Evolutionary conservation across 2,113 vertebrate genomes (phyloP), one percentile per base, ranked within the genome.

Genomic region (Bubo scandiacus): DNA sequence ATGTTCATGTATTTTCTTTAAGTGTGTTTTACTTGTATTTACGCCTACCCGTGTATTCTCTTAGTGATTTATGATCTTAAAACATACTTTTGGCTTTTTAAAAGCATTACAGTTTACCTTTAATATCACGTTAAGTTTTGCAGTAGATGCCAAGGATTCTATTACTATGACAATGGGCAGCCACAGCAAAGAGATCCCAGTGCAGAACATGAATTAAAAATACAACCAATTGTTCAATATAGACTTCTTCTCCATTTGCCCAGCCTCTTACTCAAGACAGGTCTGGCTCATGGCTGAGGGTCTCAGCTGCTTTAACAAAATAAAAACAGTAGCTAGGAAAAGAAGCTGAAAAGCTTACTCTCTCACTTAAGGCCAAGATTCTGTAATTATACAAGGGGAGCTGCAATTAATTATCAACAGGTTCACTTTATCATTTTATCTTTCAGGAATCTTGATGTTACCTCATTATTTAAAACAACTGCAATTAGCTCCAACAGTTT

Each of bases 11-110:
- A 85, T 95, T 94, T 94, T 79, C 73, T 91, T 79, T 52, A 75
- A 81, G 34, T 38, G 54, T 67, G 65, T 77, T 93, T 94, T 89
- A 85, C 91, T 96, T 96, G 81, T 85, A 88, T 93, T 92, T 93
- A 93, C 96, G 77, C 81, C 77, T 85, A 84, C 43, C 8, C 49
- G 40, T 22, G 42, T 92, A 94, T 82, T 91, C 86, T 94, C 47
- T 77, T 49, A 58, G 32, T 83, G 85, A 90, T 83, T 97, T 91
- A 94, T 3, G 15, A 77, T n/a, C 65, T 92, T 94, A 75, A 80
- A 92, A 72, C n/a, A 66, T 27, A 79, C n/a, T 57, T 75, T 45
- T 19, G 73, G 61, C 49, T 82, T 93, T 93, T 92, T 80, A 62
- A 85, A 75, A 82, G 49, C 70, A 51, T 68, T 77, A 62, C 66